A percentile compares a stretch with the other conserved stretches of the same genome.
phyloP scores from a whole-genome alignment of 2,888 invertebrate genomes.

The Autographa pulchrina region DNA sequence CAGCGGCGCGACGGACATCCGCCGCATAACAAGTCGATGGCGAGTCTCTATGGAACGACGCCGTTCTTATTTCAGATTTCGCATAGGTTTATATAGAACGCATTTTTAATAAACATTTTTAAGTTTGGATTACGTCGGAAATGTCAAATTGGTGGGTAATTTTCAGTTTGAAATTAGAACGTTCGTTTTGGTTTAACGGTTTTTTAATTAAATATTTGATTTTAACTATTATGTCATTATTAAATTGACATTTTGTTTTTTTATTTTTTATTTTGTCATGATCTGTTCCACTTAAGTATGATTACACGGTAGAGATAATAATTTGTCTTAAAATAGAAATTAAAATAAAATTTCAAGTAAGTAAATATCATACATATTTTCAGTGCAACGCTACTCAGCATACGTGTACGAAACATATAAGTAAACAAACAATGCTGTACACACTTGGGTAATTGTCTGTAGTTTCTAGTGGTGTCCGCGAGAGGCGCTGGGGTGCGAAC shows the following conservation, averaged over 20 bases:
- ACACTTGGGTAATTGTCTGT: constrained; percentile 58
- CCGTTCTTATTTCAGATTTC: constrained; percentile 84
- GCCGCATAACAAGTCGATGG: constrained; percentile 90
- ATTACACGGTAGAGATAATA: too few species aligned
- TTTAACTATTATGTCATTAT: too few species aligned
- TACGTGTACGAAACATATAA: constrained; percentile 23
- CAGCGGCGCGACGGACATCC: constrained; percentile 90
- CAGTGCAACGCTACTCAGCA: neutral
- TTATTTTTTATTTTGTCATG: too few species aligned
- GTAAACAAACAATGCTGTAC: constrained; percentile 42
- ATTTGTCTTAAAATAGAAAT: neutral
- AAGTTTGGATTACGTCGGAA: constrained; percentile 27
- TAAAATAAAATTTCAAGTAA: neutral
- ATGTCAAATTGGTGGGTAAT: constrained; percentile 37
- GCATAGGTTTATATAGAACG: constrained; percentile 78
- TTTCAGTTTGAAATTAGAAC: constrained; percentile 3
- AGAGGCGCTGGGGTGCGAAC: constrained; percentile 86
- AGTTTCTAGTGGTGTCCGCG: constrained; percentile 79
- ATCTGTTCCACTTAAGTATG: too few species aligned
- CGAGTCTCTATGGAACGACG: constrained; percentile 77
- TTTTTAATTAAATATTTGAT: constrained; percentile 19
- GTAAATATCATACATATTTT: neutral
- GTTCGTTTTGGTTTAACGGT: constrained; percentile 1
- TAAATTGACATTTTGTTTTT: too few species aligned
- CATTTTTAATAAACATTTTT: constrained; percentile 57